Evolutionary conservation across 2,113 vertebrate species (phyloP).

Genomic region (Notiomystis cincta): DNA sequence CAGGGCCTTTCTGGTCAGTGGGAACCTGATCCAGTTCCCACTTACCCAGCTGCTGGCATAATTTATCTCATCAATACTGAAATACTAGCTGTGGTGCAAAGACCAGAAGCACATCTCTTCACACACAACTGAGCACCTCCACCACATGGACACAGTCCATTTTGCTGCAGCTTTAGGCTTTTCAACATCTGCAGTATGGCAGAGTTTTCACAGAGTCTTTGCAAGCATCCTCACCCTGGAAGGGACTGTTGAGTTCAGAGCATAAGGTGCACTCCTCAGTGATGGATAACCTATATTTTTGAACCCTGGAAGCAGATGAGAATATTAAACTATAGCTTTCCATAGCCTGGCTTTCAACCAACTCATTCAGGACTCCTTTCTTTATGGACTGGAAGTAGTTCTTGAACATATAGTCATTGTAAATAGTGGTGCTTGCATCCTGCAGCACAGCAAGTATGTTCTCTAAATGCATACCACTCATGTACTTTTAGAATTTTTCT

Average conservation of each 20-base stretch:
- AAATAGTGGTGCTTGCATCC: neutral
- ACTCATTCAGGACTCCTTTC: neutral
- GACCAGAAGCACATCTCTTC: neutral
- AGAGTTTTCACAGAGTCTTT: neutral
- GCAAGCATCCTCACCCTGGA: neutral
- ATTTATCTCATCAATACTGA: neutral
- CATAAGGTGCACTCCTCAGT: neutral
- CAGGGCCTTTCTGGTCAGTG: neutral
- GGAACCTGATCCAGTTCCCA: neutral
- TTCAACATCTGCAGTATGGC: neutral
- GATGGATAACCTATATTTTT: neutral
- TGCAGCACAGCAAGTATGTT: neutral
- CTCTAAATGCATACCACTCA: neutral
- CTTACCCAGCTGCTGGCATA: neutral
- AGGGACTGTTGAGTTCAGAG: neutral
- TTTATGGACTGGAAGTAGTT: neutral
- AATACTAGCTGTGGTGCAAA: neutral
- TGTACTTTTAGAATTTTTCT: rapidly evolving
- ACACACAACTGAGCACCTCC: neutral
- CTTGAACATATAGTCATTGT: neutral
- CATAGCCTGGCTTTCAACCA: neutral
- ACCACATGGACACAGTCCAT: neutral
- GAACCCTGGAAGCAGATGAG: neutral
- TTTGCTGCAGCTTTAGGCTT: neutral
- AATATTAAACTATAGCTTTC: neutral